Conservation (phyloP, 2,888 invertebrate genomes). For the Troides helena region DNA sequence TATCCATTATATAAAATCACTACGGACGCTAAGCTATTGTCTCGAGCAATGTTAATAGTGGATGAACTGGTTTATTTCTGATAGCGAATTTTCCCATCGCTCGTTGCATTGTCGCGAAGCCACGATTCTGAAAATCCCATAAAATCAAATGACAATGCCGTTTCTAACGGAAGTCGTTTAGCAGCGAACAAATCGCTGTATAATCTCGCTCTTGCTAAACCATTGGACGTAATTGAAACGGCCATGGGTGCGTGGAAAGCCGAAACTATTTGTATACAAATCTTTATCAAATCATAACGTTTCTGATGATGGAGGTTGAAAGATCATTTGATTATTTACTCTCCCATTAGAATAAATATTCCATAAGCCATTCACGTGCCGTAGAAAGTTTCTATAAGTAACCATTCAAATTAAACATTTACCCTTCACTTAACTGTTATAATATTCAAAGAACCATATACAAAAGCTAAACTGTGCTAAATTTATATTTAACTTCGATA, state of each 20-base stretch:
- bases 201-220: slow-evolving; percentile 8
- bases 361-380: neutral
- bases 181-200: slow-evolving; percentile 1
- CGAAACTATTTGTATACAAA: neutral
- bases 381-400: neutral
- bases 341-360: neutral
- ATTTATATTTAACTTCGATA: no score
- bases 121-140: slow-evolving; percentile 20
- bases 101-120: slow-evolving; percentile 1
- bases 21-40: neutral
- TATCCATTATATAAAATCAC: slow-evolving; percentile 7
- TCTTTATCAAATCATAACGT: neutral
- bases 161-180: slow-evolving; percentile 23
- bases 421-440: neutral
- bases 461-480: no score
- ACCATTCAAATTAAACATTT: neutral
- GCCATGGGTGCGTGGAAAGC: slow-evolving; percentile 2
- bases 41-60: slow-evolving; percentile 6
- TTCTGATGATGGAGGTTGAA: neutral
- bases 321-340: neutral
- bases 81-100: slow-evolving; percentile 12
- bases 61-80: slow-evolving; percentile 16
- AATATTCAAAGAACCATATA: no score
- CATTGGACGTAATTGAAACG: slow-evolving; percentile 8
- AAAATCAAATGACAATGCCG: slow-evolving; percentile 24